phyloP scores from a whole-genome alignment of 2,888 invertebrate genomes.

The Galerucella calmariensis region DNA sequence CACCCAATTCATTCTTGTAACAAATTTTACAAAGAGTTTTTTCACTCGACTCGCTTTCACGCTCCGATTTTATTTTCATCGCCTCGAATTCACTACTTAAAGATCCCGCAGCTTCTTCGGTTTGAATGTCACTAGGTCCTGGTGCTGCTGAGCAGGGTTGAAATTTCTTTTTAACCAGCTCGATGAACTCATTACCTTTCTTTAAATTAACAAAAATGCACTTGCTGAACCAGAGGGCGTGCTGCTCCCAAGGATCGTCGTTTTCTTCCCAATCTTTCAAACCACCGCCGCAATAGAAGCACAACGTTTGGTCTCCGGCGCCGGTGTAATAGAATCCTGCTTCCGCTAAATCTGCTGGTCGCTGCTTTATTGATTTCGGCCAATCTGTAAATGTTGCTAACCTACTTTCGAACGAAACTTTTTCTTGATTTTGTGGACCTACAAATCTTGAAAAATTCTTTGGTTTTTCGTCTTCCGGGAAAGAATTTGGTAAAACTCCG shows the following conservation, averaged over 20 bases:
- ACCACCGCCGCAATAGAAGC: constrained; percentile 94
- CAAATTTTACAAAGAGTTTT: constrained; percentile 89
- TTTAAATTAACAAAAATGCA: constrained; percentile 85
- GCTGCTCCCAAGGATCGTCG: constrained; percentile 95
- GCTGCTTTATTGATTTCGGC: constrained; percentile 84
- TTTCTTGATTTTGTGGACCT: constrained; percentile 70
- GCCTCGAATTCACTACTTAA: constrained; percentile 26
- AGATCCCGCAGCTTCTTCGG: constrained; percentile 21
- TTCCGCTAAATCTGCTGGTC: constrained; percentile 82
- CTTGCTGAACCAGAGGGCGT: constrained; percentile 89
- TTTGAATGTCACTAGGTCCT: constrained; percentile 33
- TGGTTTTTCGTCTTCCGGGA: constrained; percentile 53
- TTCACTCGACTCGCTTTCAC: constrained; percentile 62
- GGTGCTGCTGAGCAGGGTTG: constrained; percentile 34
- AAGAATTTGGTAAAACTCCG: constrained; percentile 61
- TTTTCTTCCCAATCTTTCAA: constrained; percentile 92
- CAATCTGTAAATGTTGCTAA: constrained; percentile 80
- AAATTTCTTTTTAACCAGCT: constrained; percentile 44
- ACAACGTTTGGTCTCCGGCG: constrained; percentile 88
- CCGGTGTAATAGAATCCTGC: constrained; percentile 94
- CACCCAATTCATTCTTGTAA: constrained; percentile 86
- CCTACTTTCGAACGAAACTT: constrained; percentile 76
- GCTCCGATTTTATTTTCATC: constrained; percentile 4
- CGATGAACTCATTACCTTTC: constrained; percentile 82
- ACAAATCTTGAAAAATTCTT: constrained; percentile 54